These are phyloP conservation scores for Delphinus delphis DNA, from an alignment of 2,113 vertebrate genomes.

Conservation along the genomic window DNA sequence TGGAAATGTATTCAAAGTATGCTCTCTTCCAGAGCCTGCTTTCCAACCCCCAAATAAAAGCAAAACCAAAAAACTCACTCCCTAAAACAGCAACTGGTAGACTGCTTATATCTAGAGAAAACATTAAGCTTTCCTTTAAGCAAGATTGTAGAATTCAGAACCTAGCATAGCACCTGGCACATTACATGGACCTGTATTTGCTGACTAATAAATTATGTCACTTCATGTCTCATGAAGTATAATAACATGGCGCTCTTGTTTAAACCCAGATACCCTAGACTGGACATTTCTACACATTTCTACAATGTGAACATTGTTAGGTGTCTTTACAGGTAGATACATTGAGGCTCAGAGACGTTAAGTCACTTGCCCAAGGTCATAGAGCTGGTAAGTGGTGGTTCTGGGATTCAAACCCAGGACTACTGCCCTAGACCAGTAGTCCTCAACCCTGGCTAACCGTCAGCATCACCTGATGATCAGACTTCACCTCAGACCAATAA, in stretches of 20 bases:
- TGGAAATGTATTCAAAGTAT: not conserved
- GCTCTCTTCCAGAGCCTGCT: not conserved
- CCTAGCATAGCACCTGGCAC: not conserved
- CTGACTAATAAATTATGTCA: not conserved
- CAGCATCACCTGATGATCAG: not conserved
- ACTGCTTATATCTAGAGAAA: not conserved
- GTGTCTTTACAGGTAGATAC: not conserved
- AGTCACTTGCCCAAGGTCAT: not conserved
- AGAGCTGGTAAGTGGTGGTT: not conserved
- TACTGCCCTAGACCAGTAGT: not conserved
- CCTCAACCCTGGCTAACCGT: not conserved
- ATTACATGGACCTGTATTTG: not conserved
- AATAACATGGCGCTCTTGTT: not conserved
- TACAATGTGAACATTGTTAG: not conserved
- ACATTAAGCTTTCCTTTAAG: not conserved
- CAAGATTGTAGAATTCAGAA: not conserved
- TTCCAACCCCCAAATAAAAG: not conserved
- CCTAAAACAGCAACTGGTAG: not conserved
- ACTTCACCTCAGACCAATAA: not conserved
- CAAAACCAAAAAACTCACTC: not conserved
- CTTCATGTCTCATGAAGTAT: not conserved
- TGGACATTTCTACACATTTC: not conserved
- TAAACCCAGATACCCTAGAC: not conserved
- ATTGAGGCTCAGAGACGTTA: not conserved
- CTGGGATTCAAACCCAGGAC: not conserved